These are phyloP conservation scores for Crocuta crocuta DNA, from an alignment of 2,113 vertebrate genomes.

Conservation along the genomic window DNA sequence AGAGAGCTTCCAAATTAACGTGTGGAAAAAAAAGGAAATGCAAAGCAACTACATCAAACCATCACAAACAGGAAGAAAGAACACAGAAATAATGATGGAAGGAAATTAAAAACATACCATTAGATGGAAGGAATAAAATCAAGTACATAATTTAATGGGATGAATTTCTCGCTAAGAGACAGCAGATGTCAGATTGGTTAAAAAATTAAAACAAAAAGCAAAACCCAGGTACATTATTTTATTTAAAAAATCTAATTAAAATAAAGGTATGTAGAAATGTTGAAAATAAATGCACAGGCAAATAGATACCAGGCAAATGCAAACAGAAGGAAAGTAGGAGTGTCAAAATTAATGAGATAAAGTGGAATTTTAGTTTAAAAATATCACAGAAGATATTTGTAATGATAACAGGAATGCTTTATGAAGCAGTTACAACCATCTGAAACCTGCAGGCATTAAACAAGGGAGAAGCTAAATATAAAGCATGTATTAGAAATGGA, in stretches of 20 bases:
- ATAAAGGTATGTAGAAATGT: constrained; percentile 33
- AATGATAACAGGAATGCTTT: neutral
- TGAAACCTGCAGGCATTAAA: neutral
- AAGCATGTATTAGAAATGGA: neutral
- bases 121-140: constrained; percentile 35
- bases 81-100: neutral
- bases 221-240: neutral
- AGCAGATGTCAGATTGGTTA: neutral
- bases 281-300: constrained; percentile 3
- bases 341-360: neutral
- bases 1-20: constrained; percentile 40
- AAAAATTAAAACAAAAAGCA: constrained; percentile 46
- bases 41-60: constrained; percentile 21
- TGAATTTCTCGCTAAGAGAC: neutral
- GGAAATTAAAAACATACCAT: constrained; percentile 35
- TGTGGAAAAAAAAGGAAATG: constrained; percentile 9
- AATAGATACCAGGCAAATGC: neutral
- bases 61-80: neutral
- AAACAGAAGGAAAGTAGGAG: neutral
- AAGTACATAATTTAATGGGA: neutral
- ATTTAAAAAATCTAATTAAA: constrained; percentile 8
- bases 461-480: neutral
- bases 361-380: neutral
- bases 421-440: neutral
- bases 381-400: neutral